Evolutionary conservation across 2,113 vertebrate species (phyloP), one percentile per base, ranked within the genome.

Genomic region (Ranitomeya variabilis): DNA sequence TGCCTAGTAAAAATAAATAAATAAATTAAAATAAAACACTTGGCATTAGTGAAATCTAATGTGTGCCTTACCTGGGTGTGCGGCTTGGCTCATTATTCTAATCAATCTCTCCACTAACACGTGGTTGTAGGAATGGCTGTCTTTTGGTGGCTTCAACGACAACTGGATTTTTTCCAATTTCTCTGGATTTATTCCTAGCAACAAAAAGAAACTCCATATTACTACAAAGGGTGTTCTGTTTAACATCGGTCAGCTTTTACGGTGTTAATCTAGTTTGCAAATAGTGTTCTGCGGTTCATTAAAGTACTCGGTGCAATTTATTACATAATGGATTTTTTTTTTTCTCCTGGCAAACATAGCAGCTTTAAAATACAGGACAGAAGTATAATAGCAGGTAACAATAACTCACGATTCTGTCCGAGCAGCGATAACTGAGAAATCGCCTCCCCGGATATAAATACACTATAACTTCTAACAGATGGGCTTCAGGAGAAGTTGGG

Each of bases 71-170:
- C 98, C 98, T 95, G 96, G 96, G 86, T 97, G 97, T 37, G 98
- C 95, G 18, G 98, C 97, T 0, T 94, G 96, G 92, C 94, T 99
- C 96, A 99, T 98, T 83, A 98, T 95, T 86, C 97, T 92, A 90
- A 99, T 99, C n/a, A 99, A 95, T 76, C 97, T 94, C 89, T 99
- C 98, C 0, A 96, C 95, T 80, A 99, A 94, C 0, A 97, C 96
- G 52, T 97, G 96, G 87, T 98, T 99, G 91, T 99, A 99, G 0
- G 94, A 93, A 90, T 91, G 96, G 91, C 94, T 97, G 91, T 97
- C 97, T 5, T 93, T 93, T 26, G 93, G 93, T 60, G 94, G 93
- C 11, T 96, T 96, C 59, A 96, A 95, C 0, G 97, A 97, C 77
- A 99, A 91, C 91, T 99, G 98, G 90, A 99, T 96, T 88, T 96